Base-by-base conservation (phyloP, 1,140 invertebrate genomes). In the Anastatus disparis region DNA sequence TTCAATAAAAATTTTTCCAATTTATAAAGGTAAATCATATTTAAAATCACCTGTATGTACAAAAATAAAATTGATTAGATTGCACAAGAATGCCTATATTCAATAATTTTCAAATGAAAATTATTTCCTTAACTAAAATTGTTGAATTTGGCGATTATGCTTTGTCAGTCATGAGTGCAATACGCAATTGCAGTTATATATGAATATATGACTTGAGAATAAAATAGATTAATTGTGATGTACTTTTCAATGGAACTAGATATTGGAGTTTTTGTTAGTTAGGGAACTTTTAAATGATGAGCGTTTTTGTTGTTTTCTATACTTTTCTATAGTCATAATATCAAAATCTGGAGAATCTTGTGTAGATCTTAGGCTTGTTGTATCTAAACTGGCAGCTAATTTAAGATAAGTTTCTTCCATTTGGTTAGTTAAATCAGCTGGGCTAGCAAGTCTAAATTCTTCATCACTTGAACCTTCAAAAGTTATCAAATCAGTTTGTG, bases 391-490 rank as follows among this genome's bases (percentile, higher is more conserved):
- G 1, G 83, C 85, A 4, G 85, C 81, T 15, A 86, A 68, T 69
- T 85, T 86, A 24, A 84, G 56, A 76, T 86, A 86, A 50, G 81
- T 84, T 35, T 86, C 85, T 31, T 86, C 82, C 81, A 86, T 84
- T 56, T 84, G 82, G 70, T 83, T 83, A 20, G 84, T 85, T 9
- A 85, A 79, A 46, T 85, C 82, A 0, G 82, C 77, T 40, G 85
- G 81, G 0, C 4, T 17, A 4, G 9, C 48, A 13, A 71, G 55
- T n/a, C 42, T 65, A 24, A 31, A 29, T 17, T 78, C 77, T 7
- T 77, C 78, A 17, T 77, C 77, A 35, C 70, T 78, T 2, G 72
- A 79, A 15, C 52, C 64, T 13, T 85, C 81, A 31, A 86, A 85
- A 3, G 75, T 79, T 69, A 86, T 82, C 26, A 85, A 70, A 74